Percentiles rank a stretch among this genome's conserved stretches.
These are phyloP conservation scores for Ancistrus triradiatus DNA, from an alignment of 2,113 vertebrate genomes.

Conservation along the genomic window DNA sequence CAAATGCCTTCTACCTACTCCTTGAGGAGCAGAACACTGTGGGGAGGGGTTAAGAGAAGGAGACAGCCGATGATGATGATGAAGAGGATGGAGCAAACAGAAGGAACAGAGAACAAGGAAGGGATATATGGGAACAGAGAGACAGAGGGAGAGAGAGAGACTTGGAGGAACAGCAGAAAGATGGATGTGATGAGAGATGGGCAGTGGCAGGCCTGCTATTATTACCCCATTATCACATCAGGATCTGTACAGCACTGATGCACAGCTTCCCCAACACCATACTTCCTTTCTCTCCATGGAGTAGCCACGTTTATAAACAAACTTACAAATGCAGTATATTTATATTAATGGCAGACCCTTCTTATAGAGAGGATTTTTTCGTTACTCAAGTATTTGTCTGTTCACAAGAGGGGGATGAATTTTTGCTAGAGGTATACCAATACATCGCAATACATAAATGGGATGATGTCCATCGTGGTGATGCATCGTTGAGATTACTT, in stretches of 20 bases:
- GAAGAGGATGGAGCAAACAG: slow-evolving; percentile 33
- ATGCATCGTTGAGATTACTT: too few species aligned
- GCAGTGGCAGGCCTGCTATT: slow-evolving; percentile 49
- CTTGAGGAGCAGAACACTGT: not conserved
- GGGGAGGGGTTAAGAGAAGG: not conserved
- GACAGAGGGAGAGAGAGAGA: slow-evolving; percentile 14
- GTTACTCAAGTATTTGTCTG: too few species aligned
- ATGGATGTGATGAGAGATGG: slow-evolving; percentile 50
- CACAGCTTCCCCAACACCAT: slow-evolving; percentile 34
- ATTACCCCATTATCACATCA: slow-evolving; percentile 55
- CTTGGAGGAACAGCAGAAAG: slow-evolving; percentile 13
- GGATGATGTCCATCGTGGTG: too few species aligned
- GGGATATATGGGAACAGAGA: slow-evolving; percentile 13
- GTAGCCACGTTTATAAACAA: too few species aligned
- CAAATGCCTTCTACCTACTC: too few species aligned
- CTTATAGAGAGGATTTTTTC: too few species aligned
- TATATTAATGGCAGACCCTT: too few species aligned
- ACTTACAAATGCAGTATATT: too few species aligned
- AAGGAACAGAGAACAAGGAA: slow-evolving; percentile 37
- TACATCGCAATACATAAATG: too few species aligned
- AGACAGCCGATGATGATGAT: not conserved
- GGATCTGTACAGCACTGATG: slow-evolving; percentile 44
- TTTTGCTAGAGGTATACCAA: too few species aligned
- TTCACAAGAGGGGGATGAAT: too few species aligned
- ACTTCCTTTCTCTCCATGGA: slow-evolving; percentile 42